Conservation (phyloP, 2,888 invertebrate species). For the Mongoloraphidia duomilia region DNA sequence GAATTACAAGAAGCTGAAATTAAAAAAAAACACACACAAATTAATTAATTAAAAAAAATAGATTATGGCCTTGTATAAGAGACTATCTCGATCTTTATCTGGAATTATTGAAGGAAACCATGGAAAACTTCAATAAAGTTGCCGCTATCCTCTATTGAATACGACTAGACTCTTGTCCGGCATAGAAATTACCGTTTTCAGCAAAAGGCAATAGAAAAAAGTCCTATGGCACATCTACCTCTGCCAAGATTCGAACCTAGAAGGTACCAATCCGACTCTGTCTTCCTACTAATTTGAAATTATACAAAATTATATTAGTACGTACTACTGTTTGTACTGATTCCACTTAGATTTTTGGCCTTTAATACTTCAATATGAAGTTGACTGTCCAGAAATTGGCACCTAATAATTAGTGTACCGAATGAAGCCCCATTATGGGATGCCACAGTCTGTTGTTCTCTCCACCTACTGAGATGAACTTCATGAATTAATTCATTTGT, state of each 20-base stretch:
- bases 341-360: conserved; percentile 70
- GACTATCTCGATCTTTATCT: no score
- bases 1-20: conserved; percentile 74
- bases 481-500: conserved; percentile 78
- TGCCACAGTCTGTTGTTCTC: conserved; percentile 42
- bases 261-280: no score
- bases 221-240: no score
- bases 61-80: no score
- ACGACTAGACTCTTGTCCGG: no score
- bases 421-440: conserved; percentile 31
- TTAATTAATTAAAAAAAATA: no score
- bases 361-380: conserved; percentile 78
- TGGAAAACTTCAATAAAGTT: no score
- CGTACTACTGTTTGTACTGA: conserved; percentile 69
- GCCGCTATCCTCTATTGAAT: no score
- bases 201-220: no score
- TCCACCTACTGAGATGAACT: conserved; percentile 39
- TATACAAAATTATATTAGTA: conserved; percentile 16
- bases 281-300: not conserved
- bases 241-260: no score
- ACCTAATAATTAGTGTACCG: conserved; percentile 66
- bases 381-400: conserved; percentile 52
- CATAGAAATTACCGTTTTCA: no score
- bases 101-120: no score
- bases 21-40: not conserved